phyloP scores from a whole-genome alignment of 2,797 vertebrate genomes.

The Sebastes paucispinis region DNA sequence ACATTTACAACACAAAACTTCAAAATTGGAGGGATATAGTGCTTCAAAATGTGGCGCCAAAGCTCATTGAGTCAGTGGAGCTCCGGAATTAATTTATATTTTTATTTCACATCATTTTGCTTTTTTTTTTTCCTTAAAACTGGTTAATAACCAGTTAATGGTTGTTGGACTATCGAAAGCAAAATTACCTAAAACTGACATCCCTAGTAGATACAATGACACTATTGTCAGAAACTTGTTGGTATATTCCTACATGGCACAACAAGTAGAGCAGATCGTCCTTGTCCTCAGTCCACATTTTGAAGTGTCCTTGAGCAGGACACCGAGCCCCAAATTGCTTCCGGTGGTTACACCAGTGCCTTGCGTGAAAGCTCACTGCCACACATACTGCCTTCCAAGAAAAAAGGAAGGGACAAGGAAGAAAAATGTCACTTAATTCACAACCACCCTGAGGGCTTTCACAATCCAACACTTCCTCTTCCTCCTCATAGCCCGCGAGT shows the following conservation, averaged over 20 bases:
- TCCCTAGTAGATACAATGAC: neutral
- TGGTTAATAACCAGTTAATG: neutral
- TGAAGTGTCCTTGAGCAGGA: neutral
- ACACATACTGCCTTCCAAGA: too few species aligned
- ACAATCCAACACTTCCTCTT: neutral
- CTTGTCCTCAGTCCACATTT: neutral
- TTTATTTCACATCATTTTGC: neutral
- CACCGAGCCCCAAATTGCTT: neutral
- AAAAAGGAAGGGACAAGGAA: neutral
- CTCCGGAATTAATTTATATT: too few species aligned
- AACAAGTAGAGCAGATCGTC: neutral
- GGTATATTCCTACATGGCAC: neutral
- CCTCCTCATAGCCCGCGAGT: neutral
- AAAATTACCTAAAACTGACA: neutral
- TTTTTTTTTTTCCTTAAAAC: neutral
- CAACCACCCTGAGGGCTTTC: neutral
- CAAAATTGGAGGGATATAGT: neutral
- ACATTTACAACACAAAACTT: neutral
- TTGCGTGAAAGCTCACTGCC: neutral
- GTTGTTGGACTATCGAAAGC: neutral
- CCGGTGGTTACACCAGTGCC: neutral
- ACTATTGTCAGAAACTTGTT: neutral
- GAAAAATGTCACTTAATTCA: slow-evolving; percentile 11
- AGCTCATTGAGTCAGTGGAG: neutral
- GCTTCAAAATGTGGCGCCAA: too few species aligned